Base-by-base conservation (phyloP, 2,113 vertebrate species). In the Diadophis punctatus region DNA sequence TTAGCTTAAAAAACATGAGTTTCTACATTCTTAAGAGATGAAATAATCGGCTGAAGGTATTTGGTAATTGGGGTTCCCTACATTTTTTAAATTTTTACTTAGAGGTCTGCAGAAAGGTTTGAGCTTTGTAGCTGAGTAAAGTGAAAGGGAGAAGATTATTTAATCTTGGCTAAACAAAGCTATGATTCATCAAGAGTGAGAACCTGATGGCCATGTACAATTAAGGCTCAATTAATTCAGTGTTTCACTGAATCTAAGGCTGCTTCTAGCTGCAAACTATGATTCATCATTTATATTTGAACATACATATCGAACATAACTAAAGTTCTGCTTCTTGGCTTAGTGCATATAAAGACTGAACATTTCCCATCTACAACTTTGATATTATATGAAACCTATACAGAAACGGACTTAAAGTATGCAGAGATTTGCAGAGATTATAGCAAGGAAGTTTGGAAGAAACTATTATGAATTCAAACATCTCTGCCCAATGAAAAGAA, bases 391-490 rank as follows among this genome's bases (percentile, higher is more conserved):
- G n/a, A 92, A 3, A 48, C 14, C 1, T 84, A 53, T 1, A 49
- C 39, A 88, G 51, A 30, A 52, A 84, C 14, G 39, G 39, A 46
- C 56, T 18, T 55, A 86, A 90, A 63, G 27, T 86, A 11, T 56
- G 86, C 51, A 86, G 30, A 60, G 53, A 92, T 51, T 60, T 52
- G 23, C 39, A 49, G 60, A 86, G 74, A 43, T 90, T 90, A 86
- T 25, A 86, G 27, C 30, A 93, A 25, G 74, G 23, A 56, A 93
- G 68, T 46, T 55, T 90, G 20, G 53, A 90, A 55, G 68, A 90
- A 92, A 92, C 53, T 22, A 53, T 60, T 39, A 90, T 86, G 51
- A 90, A 86, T 86, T 90, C 58, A 90, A 92, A 55, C 63, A 80
- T 52, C 30, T 90, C 85, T 80, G 52, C 46, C 88, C 92, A 90